Evolutionary conservation across 2,888 invertebrate genomes (phyloP), one percentile per base, ranked within the genome.

Genomic region (Scrobipalpa atriplicella): DNA sequence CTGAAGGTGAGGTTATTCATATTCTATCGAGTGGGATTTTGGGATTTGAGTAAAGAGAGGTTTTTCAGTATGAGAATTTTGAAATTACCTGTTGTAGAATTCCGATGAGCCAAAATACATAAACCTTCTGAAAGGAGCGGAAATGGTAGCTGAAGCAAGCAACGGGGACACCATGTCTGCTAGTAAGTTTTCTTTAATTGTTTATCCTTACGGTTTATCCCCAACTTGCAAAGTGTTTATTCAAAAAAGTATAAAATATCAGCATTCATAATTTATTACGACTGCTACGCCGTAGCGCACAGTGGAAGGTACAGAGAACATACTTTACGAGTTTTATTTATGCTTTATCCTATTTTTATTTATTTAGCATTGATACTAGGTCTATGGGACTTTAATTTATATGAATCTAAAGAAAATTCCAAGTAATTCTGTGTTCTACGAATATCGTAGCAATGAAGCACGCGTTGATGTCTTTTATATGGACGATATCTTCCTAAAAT

Each of bases 91-190:
- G 47, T 66, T 76, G 73, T 74, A 94, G 93, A 93, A 92, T 73
- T 91, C 95, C 0, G 94, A 94, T 2, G 94, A 95, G 69, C 87
- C 90, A 0, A 94, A 95, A 77, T 95, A 95, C 72, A 81, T 86
- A 51, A 78, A 86, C 7, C 85, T 96, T 21, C 89, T 95, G 67
- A 90, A 94, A 58, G 93, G 93, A 0, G 95, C 95, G 0, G 91
- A 93, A 36, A 76, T 92, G 61, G 81, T 87, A 0, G 83, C 90
- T 1, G 79, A 83, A 0, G 81, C 88, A 84, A 81, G 85, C 94
- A 65, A 79, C 29, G 70, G 92, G 86, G 61, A 94, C 94, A 47
- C 73, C 5, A 56, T 73, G 19, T 66, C 68, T 0, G 68, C 76
- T 58, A 81, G 87, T 86, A 74, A 70, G 66, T 58, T 7, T n/a